Conservation (phyloP, 2,113 vertebrate genomes). For the Nothoprocta perdicaria region DNA sequence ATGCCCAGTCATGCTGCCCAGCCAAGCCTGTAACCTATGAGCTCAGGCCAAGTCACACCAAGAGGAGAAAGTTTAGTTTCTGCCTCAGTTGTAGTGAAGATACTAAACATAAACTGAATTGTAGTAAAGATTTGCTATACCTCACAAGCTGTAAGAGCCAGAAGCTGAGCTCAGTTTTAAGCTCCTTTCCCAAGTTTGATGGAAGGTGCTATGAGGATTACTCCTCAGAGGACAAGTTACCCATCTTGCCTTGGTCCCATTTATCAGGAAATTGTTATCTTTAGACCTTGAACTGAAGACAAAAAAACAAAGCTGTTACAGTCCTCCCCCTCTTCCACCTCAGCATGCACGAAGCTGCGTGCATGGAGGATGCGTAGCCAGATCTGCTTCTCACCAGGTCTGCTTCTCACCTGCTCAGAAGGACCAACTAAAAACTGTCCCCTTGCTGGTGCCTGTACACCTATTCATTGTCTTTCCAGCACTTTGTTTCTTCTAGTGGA, state of each 20-base stretch:
- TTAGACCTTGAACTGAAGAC: not conserved
- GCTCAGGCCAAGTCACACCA: not conserved
- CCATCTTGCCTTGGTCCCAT: not conserved
- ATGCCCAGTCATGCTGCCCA: not conserved
- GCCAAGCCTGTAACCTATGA: not conserved
- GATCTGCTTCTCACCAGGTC: not conserved
- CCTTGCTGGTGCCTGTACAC: not conserved
- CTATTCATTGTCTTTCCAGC: not conserved
- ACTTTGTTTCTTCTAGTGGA: not conserved
- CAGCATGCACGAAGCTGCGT: not conserved
- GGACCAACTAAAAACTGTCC: not conserved
- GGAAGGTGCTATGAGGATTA: not conserved
- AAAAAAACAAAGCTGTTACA: not conserved
- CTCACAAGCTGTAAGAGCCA: too few relatives aligned
- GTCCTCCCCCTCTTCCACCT: not conserved
- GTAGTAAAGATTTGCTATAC: too few relatives aligned
- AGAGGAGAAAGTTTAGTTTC: not conserved
- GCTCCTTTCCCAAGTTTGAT: not conserved
- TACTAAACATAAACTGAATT: too few relatives aligned
- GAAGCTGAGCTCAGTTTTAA: not conserved
- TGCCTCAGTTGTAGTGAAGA: too few relatives aligned
- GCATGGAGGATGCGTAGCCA: not conserved
- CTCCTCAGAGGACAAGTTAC: not conserved
- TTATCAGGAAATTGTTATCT: not conserved
- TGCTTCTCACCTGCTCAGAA: not conserved